Conservation (phyloP, 1,140 invertebrate genomes). For the Triops cancriformis region DNA sequence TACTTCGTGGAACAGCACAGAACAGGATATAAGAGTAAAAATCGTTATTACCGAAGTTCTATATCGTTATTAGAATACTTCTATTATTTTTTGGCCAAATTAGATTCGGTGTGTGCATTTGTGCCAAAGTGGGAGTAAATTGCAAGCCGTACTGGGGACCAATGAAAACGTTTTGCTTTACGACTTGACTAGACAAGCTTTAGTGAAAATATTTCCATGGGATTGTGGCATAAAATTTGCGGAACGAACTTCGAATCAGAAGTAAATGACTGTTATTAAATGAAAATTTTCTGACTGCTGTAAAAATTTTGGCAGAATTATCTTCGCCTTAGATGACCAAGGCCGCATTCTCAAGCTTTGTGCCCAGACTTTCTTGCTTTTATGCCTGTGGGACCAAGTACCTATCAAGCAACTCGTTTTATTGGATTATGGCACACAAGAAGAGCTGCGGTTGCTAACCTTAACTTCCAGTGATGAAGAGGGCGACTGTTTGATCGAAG, state of each 20-base stretch:
- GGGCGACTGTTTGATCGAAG: background rate
- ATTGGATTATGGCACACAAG: background rate
- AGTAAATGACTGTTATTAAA: background rate
- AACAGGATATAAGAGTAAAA: constrained; percentile 6
- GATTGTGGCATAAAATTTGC: background rate
- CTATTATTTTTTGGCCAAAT: background rate
- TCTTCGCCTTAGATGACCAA: constrained; percentile 17
- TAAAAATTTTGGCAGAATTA: background rate
- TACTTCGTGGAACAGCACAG: constrained; percentile 7
- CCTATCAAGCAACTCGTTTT: constrained; percentile 12
- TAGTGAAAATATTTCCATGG: background rate
- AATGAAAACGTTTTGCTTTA: constrained; percentile 1
- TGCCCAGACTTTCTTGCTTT: constrained; percentile 3
- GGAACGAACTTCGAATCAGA: constrained; percentile 5
- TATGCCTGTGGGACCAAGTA: background rate
- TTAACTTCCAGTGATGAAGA: background rate
- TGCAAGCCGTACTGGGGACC: background rate
- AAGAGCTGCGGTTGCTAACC: background rate
- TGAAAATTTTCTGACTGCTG: background rate
- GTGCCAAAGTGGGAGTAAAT: background rate
- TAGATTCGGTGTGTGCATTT: background rate
- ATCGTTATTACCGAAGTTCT: background rate
- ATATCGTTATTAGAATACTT: background rate
- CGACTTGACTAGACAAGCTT: background rate
- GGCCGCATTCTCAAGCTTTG: background rate